These are phyloP conservation scores for Tarsius wallacei DNA, from an alignment of 2,797 vertebrate species.

Conservation along the genomic window DNA sequence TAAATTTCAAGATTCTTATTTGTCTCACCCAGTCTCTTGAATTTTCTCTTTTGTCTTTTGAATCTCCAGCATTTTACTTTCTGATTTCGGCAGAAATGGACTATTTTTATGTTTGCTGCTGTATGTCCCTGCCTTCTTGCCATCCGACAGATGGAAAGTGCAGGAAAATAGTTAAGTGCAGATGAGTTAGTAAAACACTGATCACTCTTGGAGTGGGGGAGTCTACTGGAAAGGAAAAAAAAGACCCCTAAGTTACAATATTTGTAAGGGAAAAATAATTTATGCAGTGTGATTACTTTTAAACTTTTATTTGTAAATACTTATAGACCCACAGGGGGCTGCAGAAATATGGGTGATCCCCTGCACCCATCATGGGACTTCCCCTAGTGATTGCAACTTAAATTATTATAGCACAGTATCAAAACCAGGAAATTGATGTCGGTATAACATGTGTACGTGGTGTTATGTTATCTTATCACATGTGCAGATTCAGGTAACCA, in stretches of 20 bases:
- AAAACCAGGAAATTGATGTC: background rate
- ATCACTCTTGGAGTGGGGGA: background rate
- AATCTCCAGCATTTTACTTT: background rate
- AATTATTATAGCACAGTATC: background rate
- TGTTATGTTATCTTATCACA: background rate
- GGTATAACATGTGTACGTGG: background rate
- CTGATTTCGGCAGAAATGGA: background rate
- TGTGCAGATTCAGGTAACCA: background rate
- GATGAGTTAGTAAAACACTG: background rate
- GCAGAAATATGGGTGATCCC: background rate
- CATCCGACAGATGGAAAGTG: rapidly evolving
- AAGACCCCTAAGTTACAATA: background rate
- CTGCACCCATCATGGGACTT: background rate
- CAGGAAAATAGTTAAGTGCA: background rate
- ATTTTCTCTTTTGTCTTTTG: background rate
- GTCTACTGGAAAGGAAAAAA: background rate
- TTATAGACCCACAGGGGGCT: background rate
- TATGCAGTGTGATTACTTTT: background rate
- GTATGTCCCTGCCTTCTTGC: background rate
- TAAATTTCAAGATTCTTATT: conserved; percentile 6
- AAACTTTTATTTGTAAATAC: background rate
- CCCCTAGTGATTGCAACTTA: background rate
- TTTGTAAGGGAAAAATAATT: background rate
- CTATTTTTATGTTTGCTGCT: background rate
- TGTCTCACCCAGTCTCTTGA: background rate